phyloP scores from a whole-genome alignment of 92 coral and sea anemone species.

The Phenganax stokvisi region DNA sequence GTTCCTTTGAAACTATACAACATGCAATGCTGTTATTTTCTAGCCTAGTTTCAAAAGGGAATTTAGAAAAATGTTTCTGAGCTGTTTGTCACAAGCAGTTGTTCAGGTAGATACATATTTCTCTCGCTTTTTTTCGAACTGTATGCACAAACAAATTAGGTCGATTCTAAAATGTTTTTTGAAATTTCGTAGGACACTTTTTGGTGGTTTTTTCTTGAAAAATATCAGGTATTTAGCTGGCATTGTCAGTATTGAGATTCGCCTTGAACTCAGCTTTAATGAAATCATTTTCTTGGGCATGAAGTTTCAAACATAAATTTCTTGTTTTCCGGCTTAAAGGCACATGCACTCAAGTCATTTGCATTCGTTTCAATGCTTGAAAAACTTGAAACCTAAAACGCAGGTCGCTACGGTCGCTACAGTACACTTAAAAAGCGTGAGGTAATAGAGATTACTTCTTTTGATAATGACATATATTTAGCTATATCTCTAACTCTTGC shows the following conservation, averaged over 20 bases:
- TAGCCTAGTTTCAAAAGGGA: slow-evolving; percentile 70
- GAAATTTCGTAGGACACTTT: slow-evolving; percentile 64
- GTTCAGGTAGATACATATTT: slow-evolving; percentile 60
- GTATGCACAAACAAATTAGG: neutral
- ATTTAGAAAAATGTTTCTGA: slow-evolving; percentile 61
- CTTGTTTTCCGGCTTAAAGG: too few relatives aligned
- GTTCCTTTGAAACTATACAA: neutral
- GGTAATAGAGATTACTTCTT: too few relatives aligned
- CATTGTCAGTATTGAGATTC: neutral
- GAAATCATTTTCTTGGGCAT: neutral
- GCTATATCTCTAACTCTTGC: neutral
- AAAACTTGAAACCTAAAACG: neutral
- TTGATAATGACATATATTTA: neutral
- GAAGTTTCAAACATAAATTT: too few relatives aligned
- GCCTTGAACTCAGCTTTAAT: too few relatives aligned
- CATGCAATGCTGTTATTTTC: slow-evolving; percentile 2
- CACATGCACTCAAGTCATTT: neutral
- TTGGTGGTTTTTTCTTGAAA: slow-evolving; percentile 96
- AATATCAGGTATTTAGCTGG: slow-evolving; percentile 67
- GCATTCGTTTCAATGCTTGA: neutral
- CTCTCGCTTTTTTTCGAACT: neutral
- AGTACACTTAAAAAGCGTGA: too few relatives aligned
- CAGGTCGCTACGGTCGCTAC: neutral
- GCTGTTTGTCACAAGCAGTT: slow-evolving; percentile 75
- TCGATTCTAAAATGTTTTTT: neutral